phyloP scores from a whole-genome alignment of 2,888 invertebrate species.

The Chorisops tibialis region DNA sequence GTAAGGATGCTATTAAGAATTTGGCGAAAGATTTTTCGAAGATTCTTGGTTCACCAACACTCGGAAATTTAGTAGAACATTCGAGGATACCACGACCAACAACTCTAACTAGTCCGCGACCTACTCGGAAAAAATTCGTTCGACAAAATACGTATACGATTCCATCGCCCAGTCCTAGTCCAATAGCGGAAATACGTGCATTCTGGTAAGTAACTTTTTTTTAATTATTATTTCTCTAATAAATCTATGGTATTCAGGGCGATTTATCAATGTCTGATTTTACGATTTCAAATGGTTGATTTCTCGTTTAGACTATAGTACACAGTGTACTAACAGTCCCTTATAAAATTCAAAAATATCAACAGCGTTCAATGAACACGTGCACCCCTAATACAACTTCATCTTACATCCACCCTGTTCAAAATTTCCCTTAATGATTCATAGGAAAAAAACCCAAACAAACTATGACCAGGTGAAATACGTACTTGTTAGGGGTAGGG shows the following conservation, averaged over 20 bases:
- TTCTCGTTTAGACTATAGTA: no score
- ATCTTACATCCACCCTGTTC: not conserved
- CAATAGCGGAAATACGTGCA: conserved; percentile 40
- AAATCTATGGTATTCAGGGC: no score
- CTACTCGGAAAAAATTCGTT: conserved; percentile 44
- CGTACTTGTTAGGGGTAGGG: no score
- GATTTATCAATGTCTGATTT: no score
- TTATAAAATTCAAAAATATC: no score
- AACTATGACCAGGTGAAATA: no score
- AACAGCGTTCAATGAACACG: no score
- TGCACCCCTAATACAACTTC: no score
- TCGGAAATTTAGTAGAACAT: conserved; percentile 1
- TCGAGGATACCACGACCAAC: conserved; percentile 49
- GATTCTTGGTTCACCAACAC: conserved; percentile 32
- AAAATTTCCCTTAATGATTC: not conserved
- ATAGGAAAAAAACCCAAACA: not conserved
- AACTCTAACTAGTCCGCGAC: conserved; percentile 48
- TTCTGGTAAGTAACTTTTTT: conserved; percentile 40
- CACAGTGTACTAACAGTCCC: no score
- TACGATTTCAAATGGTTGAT: no score
- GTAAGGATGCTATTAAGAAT: conserved; percentile 57
- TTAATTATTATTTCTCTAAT: no score
- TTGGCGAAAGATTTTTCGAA: conserved; percentile 53
- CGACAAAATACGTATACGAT: conserved; percentile 52
- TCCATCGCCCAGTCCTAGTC: conserved; percentile 38